Base-by-base conservation (phyloP, 2,113 vertebrate genomes). In the Rhinoderma darwinii region DNA sequence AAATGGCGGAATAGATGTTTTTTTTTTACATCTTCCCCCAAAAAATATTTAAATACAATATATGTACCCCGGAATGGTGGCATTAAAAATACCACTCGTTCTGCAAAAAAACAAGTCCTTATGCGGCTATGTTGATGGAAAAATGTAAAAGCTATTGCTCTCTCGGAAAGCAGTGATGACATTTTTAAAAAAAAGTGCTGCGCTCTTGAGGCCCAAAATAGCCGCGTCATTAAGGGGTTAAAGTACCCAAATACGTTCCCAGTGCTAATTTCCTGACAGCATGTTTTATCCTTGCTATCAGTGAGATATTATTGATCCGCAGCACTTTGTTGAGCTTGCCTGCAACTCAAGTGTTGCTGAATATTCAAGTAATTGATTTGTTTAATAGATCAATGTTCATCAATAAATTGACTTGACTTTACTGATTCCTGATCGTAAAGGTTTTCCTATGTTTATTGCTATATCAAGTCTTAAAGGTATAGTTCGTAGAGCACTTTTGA, bases 321-420 rank as follows among this genome's bases (percentile, higher is more conserved):
- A 44, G 25, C 59, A 66, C 79, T 82, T 82, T 82, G 79, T 44
- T 18, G 39, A 27, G 37, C n/a, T 66, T 47, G 59, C 59, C 39
- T 66, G 59, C 5, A 47, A 39, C 79, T 63, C 14, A 66, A 66
- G 39, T 41, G n/a, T 12, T 66, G 7, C 37, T 44, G 37, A 66
- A 66, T 82, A 66, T 61, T 66, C 59, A 17, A 5, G 56, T 82
- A 63, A 82, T 66, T 82, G 79, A 66, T 66, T 77, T 82, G 79
- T 82, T 66, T 82, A 47, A 41, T 25, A 27, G 39, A 82, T 82
- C 79, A 66, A 82, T 82, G 79, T 66, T 43, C 14, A 66, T 66
- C 79, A 82, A 82, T 82, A 66, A 39, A 44, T 82, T n/a, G 44
- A 61, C 78, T 66, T 47, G 39, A 59, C 59, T 82, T 66, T 25